Conservation (phyloP, 2,797 vertebrate species). For the Poeciliopsis turneri region DNA sequence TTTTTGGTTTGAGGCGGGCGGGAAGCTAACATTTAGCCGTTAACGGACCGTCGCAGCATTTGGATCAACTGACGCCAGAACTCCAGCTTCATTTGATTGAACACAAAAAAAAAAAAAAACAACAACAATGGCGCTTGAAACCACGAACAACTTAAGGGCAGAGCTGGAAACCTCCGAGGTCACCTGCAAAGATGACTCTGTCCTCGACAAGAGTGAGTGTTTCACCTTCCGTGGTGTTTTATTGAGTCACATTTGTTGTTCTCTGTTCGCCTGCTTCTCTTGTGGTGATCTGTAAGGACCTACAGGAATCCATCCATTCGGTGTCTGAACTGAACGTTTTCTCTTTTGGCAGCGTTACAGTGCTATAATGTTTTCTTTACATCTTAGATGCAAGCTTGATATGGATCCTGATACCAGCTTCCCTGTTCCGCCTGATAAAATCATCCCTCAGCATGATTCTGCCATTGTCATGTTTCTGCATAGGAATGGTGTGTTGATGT, state of each 20-base stretch:
- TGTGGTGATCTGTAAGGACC: neutral
- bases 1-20: constrained; percentile 30
- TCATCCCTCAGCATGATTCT: neutral
- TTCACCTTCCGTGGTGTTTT: neutral
- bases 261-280: neutral
- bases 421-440: neutral
- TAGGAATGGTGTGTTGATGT: neutral
- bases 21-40: constrained; percentile 17
- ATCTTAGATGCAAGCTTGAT: too few relatives aligned
- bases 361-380: neutral
- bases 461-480: neutral
- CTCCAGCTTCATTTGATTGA: neutral
- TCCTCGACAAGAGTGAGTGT: constrained; percentile 80
- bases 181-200: constrained; percentile 62
- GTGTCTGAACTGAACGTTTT: neutral
- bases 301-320: too few relatives aligned
- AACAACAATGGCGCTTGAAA: constrained; percentile 67
- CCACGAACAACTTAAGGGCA: constrained; percentile 55
- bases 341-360: neutral
- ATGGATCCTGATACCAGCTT: neutral
- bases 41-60: neutral
- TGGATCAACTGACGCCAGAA: neutral
- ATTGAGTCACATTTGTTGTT: neutral
- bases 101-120: neutral
- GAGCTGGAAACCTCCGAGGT: constrained; percentile 79